phyloP scores from a whole-genome alignment of 2,888 invertebrate genomes.

The Amiota communis region DNA sequence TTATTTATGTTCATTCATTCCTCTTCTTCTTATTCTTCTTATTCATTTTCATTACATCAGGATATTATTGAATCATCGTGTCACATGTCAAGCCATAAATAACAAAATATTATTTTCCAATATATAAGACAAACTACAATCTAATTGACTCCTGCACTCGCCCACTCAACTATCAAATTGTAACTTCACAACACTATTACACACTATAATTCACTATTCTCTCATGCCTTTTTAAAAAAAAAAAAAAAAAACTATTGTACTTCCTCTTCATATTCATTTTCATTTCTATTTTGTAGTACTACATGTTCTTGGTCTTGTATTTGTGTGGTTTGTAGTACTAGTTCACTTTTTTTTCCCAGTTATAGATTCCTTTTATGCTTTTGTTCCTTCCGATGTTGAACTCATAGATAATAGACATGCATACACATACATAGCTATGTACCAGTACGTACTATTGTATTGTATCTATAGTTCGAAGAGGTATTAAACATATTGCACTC shows the following conservation, averaged over 20 bases:
- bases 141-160: too few relatives aligned
- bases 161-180: neutral
- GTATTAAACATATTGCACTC: slow-evolving; percentile 9
- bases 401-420: neutral
- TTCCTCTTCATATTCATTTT: neutral
- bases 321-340: neutral
- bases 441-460: too few relatives aligned
- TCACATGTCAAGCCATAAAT: slow-evolving; percentile 26
- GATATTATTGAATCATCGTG: slow-evolving; percentile 31
- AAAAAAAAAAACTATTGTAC: neutral
- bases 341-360: neutral
- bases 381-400: slow-evolving; percentile 9
- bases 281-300: neutral
- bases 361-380: slow-evolving; percentile 8
- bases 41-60: too few relatives aligned
- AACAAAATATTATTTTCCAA: slow-evolving; percentile 15
- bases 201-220: neutral
- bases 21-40: neutral
- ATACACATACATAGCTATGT: neutral
- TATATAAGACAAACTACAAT: slow-evolving; percentile 6
- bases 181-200: neutral
- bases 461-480: neutral
- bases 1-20: slow-evolving; percentile 25
- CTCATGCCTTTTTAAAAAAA: neutral
- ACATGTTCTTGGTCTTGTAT: neutral